These are phyloP conservation scores for Drosophila ochracea DNA, from an alignment of 2,888 invertebrate species.

Conservation along the genomic window DNA sequence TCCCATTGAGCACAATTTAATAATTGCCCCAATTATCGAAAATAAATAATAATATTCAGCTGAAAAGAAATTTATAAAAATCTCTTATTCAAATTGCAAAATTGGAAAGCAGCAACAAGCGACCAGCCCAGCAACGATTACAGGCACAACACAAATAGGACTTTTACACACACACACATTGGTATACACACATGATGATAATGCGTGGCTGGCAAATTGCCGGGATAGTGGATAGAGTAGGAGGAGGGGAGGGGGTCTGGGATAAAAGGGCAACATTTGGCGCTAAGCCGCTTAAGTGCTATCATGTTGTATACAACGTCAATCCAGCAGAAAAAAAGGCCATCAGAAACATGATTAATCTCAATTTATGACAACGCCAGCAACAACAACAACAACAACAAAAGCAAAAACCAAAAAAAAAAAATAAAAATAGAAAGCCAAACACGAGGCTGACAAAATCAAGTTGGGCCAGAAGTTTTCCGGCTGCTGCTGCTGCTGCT, in stretches of 20 bases:
- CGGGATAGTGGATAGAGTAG: background rate
- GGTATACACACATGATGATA: background rate
- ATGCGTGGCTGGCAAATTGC: background rate
- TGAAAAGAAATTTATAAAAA: background rate
- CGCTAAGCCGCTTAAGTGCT: slow-evolving; percentile 77
- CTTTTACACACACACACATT: slow-evolving; percentile 5
- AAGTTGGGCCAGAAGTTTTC: slow-evolving; percentile 30
- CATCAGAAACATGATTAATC: slow-evolving; percentile 76
- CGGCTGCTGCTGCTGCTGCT: background rate
- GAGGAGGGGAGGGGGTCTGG: background rate
- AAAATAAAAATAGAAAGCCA: background rate
- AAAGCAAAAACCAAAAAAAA: slow-evolving; percentile 2
- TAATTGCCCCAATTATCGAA: background rate
- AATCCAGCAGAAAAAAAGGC: slow-evolving; percentile 52
- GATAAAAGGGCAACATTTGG: slow-evolving; percentile 33
- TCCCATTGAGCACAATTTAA: background rate
- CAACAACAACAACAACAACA: slow-evolving; percentile 25
- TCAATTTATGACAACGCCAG: slow-evolving; percentile 75
- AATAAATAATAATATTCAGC: background rate
- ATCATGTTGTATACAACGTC: slow-evolving; percentile 64
- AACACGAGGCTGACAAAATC: slow-evolving; percentile 25
- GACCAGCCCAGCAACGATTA: slow-evolving; percentile 14
- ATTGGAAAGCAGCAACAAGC: slow-evolving; percentile 33
- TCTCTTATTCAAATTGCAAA: slow-evolving; percentile 26
- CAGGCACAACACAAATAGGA: slow-evolving; percentile 31